phyloP scores from a whole-genome alignment of 2,113 vertebrate species.

The Hucho hucho region DNA sequence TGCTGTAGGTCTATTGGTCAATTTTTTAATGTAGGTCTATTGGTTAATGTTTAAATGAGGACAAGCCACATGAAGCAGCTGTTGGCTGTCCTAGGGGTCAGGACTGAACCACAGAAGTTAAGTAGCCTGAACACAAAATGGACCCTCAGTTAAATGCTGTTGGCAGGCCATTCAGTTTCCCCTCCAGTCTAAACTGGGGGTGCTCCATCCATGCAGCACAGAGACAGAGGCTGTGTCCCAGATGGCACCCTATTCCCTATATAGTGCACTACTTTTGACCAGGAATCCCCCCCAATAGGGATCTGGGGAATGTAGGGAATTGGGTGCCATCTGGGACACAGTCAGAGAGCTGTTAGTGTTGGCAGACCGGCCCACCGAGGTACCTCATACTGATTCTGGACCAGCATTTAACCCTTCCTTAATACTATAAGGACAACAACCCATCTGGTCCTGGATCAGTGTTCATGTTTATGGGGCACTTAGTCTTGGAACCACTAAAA shows the following conservation, averaged over 20 bases:
- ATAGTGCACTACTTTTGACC: no score
- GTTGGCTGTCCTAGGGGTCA: conserved; percentile 33
- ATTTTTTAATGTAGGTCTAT: no score
- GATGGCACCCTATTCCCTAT: no score
- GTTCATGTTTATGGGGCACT: conserved; percentile 32
- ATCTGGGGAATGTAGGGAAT: no score
- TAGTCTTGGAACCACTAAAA: conserved; percentile 25
- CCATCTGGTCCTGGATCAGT: conserved; percentile 45
- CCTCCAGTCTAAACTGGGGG: neutral
- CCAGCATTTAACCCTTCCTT: conserved; percentile 20
- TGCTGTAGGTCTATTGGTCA: neutral
- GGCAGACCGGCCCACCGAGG: neutral
- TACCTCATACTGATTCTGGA: neutral
- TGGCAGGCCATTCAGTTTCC: neutral
- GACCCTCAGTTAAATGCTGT: conserved; percentile 14
- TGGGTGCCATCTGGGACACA: neutral
- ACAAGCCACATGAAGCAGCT: conserved; percentile 46
- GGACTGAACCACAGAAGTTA: conserved; percentile 39
- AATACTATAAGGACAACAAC: conserved; percentile 21
- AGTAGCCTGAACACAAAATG: conserved; percentile 40
- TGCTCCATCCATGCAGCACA: neutral
- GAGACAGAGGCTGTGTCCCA: neutral
- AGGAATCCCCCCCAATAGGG: no score
- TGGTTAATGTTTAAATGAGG: neutral
- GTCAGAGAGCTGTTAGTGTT: neutral